Conservation (phyloP, 2,888 invertebrate genomes). For the Melieria crassipennis region DNA sequence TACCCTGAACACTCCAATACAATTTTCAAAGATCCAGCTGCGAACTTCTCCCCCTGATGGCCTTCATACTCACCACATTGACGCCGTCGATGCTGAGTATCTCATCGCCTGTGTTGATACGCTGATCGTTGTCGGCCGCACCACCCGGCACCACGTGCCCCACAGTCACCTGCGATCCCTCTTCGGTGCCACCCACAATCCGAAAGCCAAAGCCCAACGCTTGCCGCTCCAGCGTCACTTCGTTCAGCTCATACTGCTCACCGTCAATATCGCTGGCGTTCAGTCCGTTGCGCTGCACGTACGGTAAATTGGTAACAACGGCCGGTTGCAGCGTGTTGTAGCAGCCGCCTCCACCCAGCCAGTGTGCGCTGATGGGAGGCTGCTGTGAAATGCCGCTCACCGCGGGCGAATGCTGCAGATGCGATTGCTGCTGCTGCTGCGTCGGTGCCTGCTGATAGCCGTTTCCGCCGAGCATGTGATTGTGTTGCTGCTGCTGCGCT, state of each 20-base stretch:
- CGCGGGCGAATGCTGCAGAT: slow-evolving; percentile 52
- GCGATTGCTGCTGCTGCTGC: slow-evolving; percentile 39
- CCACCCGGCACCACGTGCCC: slow-evolving; percentile 97
- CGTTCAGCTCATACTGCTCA: slow-evolving; percentile 60
- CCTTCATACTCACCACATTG: slow-evolving; percentile 70
- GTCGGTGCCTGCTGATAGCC: slow-evolving; percentile 19
- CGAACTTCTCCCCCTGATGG: background rate
- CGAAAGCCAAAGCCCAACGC: slow-evolving; percentile 97
- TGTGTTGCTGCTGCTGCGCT: slow-evolving; percentile 9
- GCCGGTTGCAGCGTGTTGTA: slow-evolving; percentile 33
- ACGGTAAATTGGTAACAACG: slow-evolving; percentile 35
- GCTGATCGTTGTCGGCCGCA: slow-evolving; percentile 90
- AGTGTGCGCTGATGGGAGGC: slow-evolving; percentile 26
- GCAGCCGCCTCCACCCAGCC: slow-evolving; percentile 32
- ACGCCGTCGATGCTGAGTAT: slow-evolving; percentile 93
- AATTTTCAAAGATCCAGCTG: background rate
- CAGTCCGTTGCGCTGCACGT: slow-evolving; percentile 22
- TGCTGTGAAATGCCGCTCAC: slow-evolving; percentile 38
- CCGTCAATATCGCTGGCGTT: slow-evolving; percentile 36
- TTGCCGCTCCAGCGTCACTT: slow-evolving; percentile 84
- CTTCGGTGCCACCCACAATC: slow-evolving; percentile 97
- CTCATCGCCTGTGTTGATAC: slow-evolving; percentile 91
- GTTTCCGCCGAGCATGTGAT: slow-evolving; percentile 1
- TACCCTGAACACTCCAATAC: background rate
- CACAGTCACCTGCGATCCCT: slow-evolving; percentile 95